Base-by-base conservation (phyloP, 2,113 vertebrate species). In the Indri indri region DNA sequence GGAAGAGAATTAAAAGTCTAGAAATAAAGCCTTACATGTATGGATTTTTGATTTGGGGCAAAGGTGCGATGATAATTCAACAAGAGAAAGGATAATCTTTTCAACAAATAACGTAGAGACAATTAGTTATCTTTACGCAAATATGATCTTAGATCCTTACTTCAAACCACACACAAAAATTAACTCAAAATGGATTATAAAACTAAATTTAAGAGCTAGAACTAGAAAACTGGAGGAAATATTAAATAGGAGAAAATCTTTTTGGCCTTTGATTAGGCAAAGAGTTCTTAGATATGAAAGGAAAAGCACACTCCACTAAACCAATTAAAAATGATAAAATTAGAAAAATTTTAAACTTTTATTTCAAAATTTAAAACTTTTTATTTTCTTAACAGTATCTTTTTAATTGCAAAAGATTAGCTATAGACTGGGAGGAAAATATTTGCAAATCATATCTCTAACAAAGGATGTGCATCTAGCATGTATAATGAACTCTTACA, bases 161-260 rank as follows among this genome's bases (percentile, higher is more conserved):
- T n/a, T 95, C 11, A 93, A 22, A 23, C 14, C 14, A 73, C 65
- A 59, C 13, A 61, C 1, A 87, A 57, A 92, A 90, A n/a, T 90
- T 87, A 83, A 93, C 73, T 92, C 10, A 83, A 79, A 90, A 93
- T 71, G 2, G 42, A 45, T 77, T 63, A 84, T 13, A 79, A 27
- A 74, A 93, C 54, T 93, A 79, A 71, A 80, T 59, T 83, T 91
- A 84, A 95, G 23, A 61, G 12, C 40, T 68, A 73, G 22, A 88
- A 82, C 27, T 90, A 96, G 87, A 95, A 34, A 79, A 66, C 34
- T 66, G 7, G 63, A 52, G 59, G 54, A 95, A 79, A 66, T 34
- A 94, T 66, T 70, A 95, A 79, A 66, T 70, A 84, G 27, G 22
- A 85, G 30, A 65, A 94, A 85, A 32, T 88, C 70, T 95, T 59